Base-by-base conservation (phyloP, 2,797 vertebrate genomes). In the Leptodactylus fallax region DNA sequence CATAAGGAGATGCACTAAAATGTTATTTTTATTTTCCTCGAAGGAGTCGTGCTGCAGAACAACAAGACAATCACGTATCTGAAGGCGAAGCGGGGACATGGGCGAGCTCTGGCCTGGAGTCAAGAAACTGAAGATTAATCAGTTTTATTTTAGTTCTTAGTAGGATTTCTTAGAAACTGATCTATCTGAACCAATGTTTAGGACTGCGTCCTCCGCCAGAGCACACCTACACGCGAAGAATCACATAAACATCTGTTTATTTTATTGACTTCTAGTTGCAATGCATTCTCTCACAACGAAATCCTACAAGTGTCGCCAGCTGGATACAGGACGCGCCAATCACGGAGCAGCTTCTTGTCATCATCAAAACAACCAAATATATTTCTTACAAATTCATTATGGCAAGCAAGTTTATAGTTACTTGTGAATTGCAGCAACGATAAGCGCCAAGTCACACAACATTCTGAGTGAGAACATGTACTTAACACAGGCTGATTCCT, bases 391-490 rank as follows among this genome's bases (percentile, higher is more conserved):
- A 77, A 53, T 23, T 77, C 49, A 77, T 51, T n/a, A 21, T 53
- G 49, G 74, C 21, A 13, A 51, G 9, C 72, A 23, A 53, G 71
- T 74, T 74, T 49, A 74, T 49, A 51, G 45, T 74, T 74, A 74
- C 36, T 51, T n/a, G 45, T 47, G 72, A 77, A 23, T 49, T 53
- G 21, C 11, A 7, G 72, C 49, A 21, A 12, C 72, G 19, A 47
- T 77, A 53, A 23, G n/a, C 21, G 74, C 74, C 74, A 77, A 77
- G 74, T 77, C 49, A 77, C 74, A 53, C 47, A 77, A n/a, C 74
- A 51, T 53, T 21, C 47, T 53, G 72, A 21, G 72, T 23, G 47
- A 53, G 47, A 77, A 14, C 72, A 77, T 9, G 72, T 9, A 77
- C 72, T 21, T 21, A 77, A 77, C 11, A 17, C 72, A 3, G 49